Evolutionary conservation across 2,113 vertebrate species (phyloP).

Genomic region (Macaca nemestrina): DNA sequence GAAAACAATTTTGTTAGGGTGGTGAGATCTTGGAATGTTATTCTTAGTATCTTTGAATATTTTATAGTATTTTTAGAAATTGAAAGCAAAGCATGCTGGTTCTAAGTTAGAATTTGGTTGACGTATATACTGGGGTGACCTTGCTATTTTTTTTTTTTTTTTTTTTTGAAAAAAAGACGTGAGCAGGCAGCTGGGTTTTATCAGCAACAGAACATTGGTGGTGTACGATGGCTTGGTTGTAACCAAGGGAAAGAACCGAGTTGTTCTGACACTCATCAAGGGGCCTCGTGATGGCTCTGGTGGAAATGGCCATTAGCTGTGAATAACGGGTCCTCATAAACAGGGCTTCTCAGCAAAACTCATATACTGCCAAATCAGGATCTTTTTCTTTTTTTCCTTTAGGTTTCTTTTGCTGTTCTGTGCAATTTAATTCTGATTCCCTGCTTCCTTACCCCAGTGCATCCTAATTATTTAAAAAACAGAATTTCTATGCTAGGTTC

Average conservation of each 20-base stretch:
- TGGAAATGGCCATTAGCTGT: not conserved
- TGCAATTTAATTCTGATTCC: not conserved
- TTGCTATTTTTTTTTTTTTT: not conserved
- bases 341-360: not conserved
- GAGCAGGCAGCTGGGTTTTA: not conserved
- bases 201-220: not conserved
- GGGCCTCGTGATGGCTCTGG: not conserved
- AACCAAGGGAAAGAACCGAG: not conserved
- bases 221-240: not conserved
- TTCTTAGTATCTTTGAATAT: slow-evolving; percentile 11
- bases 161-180: not conserved
- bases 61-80: slow-evolving; percentile 38
- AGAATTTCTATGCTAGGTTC: not conserved
- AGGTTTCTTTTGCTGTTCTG: not conserved
- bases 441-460: not conserved
- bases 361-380: not conserved
- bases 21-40: slow-evolving; percentile 4
- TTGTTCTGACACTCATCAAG: not conserved
- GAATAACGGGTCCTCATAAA: not conserved
- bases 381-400: not conserved
- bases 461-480: not conserved
- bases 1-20: slow-evolving; percentile 9
- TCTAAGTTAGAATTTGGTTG: not conserved
- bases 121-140: not conserved
- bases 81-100: not conserved